A percentile compares a stretch with the other conserved stretches of the same genome.
Conservation (phyloP, 2,888 invertebrate species). For the Rhaphigaster nebulosa region DNA sequence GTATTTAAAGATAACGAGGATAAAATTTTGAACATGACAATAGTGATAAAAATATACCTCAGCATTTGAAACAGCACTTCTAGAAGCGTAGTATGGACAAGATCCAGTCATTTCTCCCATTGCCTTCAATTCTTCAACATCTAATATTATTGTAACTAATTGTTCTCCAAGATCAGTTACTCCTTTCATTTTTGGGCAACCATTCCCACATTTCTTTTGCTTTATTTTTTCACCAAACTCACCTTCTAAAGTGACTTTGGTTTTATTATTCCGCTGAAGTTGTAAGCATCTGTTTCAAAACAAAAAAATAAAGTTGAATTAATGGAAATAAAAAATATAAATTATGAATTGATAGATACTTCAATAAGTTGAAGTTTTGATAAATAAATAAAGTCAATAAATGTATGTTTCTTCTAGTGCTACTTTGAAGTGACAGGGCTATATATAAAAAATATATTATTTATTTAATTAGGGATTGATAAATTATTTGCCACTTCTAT, state of each 20-base stretch:
- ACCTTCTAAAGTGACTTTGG: constrained; percentile 73
- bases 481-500: too few species aligned
- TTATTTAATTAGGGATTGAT: too few species aligned
- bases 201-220: constrained; percentile 70
- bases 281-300: constrained; percentile 78
- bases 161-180: constrained; percentile 73
- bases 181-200: constrained; percentile 77
- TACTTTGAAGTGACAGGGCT: too few species aligned
- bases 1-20: not conserved
- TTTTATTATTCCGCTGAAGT: constrained; percentile 78
- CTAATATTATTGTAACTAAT: constrained; percentile 79
- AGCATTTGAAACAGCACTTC: constrained; percentile 85
- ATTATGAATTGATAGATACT: not conserved
- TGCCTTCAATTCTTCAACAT: constrained; percentile 88
- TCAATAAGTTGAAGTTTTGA: too few species aligned
- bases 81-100: constrained; percentile 94
- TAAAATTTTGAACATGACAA: not conserved
- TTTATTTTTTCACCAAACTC: constrained; percentile 75
- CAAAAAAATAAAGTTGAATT: not conserved
- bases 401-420: too few species aligned
- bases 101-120: constrained; percentile 79
- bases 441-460: too few species aligned
- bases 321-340: not conserved
- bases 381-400: too few species aligned
- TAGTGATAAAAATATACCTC: constrained; percentile 71